A percentile compares a stretch with the other conserved stretches of the same genome.
phyloP scores from a whole-genome alignment of 2,113 vertebrate genomes.

The Cepphus grylle region DNA sequence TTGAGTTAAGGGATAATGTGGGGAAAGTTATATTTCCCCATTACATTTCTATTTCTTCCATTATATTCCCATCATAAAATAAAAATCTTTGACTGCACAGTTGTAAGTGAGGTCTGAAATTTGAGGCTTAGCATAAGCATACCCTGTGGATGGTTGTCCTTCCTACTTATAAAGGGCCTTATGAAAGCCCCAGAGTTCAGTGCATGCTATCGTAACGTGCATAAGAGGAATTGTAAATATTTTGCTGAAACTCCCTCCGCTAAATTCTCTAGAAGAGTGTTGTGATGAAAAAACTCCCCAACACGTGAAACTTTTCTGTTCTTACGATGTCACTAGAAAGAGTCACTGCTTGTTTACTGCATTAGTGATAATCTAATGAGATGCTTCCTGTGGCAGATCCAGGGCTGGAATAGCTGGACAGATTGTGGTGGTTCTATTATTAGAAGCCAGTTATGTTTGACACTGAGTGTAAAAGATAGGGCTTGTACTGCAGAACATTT shows the following conservation, averaged over 20 bases:
- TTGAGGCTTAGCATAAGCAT: background rate
- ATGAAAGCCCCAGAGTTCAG: background rate
- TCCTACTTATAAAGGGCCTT: background rate
- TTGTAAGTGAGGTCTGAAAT: background rate
- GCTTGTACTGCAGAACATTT: background rate
- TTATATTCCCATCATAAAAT: background rate
- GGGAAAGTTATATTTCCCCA: background rate
- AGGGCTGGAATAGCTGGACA: constrained; percentile 1
- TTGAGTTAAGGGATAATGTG: background rate
- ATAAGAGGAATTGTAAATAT: background rate
- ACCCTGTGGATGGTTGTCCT: background rate
- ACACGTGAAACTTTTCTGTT: background rate
- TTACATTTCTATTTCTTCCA: background rate
- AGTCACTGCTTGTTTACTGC: background rate
- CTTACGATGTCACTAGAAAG: background rate
- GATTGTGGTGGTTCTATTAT: constrained; percentile 18
- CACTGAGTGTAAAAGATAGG: background rate
- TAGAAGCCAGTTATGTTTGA: constrained; percentile 26
- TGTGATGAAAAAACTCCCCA: background rate
- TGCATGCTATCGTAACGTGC: background rate
- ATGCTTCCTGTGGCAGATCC: background rate
- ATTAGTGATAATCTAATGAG: background rate
- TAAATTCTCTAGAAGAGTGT: background rate
- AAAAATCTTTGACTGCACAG: background rate
- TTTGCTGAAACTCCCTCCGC: background rate